Evolutionary conservation across 2,113 vertebrate genomes (phyloP).

Genomic region (Sterna hirundo): DNA sequence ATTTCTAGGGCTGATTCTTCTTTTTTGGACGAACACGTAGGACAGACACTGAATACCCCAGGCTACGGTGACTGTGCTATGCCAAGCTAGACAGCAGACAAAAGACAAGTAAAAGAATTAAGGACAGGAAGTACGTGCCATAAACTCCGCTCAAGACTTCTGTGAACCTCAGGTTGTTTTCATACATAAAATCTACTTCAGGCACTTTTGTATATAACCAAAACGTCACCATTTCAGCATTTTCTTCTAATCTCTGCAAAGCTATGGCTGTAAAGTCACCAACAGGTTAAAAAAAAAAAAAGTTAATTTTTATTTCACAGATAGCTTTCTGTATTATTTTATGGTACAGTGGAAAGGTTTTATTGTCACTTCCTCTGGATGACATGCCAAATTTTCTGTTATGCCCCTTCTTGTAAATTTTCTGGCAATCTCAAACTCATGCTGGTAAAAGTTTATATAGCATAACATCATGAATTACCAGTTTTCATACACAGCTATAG

Average conservation of each 20-base stretch:
- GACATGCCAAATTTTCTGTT: background rate
- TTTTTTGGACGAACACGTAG: background rate
- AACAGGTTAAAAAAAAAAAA: background rate
- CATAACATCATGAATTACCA: background rate
- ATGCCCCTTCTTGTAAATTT: background rate
- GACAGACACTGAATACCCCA: background rate
- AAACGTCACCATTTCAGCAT: background rate
- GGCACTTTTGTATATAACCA: background rate
- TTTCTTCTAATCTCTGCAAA: background rate
- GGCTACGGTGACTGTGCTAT: no score
- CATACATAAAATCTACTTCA: background rate
- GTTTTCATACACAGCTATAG: background rate
- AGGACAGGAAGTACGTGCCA: background rate
- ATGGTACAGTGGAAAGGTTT: background rate
- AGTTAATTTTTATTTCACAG: background rate
- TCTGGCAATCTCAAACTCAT: background rate
- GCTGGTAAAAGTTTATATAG: background rate
- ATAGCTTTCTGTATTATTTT: background rate
- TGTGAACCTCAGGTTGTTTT: background rate
- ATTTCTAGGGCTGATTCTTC: background rate
- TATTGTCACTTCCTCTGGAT: background rate
- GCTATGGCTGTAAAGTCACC: background rate
- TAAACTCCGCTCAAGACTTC: background rate
- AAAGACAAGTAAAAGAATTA: background rate
- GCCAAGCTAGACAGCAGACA: background rate